phyloP scores from a whole-genome alignment of 92 coral and sea anemone species.

The Phenganax marumi region DNA sequence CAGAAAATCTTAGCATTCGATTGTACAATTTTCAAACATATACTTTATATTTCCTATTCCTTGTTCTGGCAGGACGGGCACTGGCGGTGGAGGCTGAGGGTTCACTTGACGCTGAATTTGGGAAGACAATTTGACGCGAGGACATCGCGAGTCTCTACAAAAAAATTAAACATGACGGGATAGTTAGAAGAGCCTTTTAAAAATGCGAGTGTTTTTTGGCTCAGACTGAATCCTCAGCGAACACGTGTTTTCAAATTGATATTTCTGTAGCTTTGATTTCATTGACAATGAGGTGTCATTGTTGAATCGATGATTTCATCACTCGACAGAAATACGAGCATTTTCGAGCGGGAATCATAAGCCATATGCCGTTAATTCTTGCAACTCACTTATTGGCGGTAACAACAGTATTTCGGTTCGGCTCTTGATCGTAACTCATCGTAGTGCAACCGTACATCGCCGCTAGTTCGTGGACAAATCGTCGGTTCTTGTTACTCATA shows the following conservation, averaged over 20 bases:
- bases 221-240: too few species aligned
- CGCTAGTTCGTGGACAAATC: slow-evolving; percentile 83
- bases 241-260: too few species aligned
- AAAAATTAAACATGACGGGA: not conserved
- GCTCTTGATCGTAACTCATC: slow-evolving; percentile 86
- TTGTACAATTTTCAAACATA: slow-evolving; percentile 18
- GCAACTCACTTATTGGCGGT: slow-evolving; percentile 85
- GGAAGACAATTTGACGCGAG: slow-evolving; percentile 69
- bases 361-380: not conserved
- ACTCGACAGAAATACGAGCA: too few species aligned
- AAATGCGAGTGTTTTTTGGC: too few species aligned
- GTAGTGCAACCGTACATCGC: slow-evolving; percentile 72
- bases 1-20: too few species aligned
- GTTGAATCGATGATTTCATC: too few species aligned
- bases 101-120: slow-evolving; percentile 72
- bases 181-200: not conserved
- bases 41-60: slow-evolving; percentile 57
- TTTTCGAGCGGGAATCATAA: not conserved
- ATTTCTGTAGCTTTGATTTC: too few species aligned
- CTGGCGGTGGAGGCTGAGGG: slow-evolving; percentile 85
- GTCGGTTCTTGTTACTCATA: slow-evolving; percentile 86
- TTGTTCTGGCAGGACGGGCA: slow-evolving; percentile 71
- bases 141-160: slow-evolving; percentile 65
- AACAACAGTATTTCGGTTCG: slow-evolving; percentile 80
- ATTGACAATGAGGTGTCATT: too few species aligned